Evolutionary conservation across 2,888 invertebrate genomes (phyloP).

Genomic region (Erebia ligea): DNA sequence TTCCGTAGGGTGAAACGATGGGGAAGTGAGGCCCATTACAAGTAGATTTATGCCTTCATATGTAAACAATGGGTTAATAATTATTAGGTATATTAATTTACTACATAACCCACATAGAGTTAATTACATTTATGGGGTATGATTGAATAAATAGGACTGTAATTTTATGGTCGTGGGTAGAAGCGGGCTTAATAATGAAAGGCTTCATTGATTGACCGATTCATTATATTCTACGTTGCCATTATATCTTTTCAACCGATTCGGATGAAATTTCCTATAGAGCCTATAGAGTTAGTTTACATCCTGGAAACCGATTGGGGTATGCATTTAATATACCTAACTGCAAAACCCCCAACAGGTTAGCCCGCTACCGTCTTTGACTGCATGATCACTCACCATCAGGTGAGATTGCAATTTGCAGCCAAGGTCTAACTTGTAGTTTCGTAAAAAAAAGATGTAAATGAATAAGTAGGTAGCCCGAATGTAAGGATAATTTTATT

Average conservation of each 20-base stretch:
- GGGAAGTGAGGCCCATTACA: conserved; percentile 45
- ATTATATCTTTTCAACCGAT: too few species aligned
- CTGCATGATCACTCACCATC: too few species aligned
- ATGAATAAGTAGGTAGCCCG: not conserved
- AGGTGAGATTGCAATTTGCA: too few species aligned
- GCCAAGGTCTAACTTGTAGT: too few species aligned
- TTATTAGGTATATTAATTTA: conserved; percentile 31
- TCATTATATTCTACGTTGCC: not conserved
- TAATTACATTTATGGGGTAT: conserved; percentile 20
- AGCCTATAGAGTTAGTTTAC: too few species aligned
- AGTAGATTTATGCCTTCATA: conserved; percentile 48
- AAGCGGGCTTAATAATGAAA: conserved; percentile 2
- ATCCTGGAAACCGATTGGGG: too few species aligned
- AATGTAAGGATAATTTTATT: conserved; percentile 11
- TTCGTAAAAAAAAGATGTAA: not conserved
- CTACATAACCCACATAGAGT: conserved; percentile 26
- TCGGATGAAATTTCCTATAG: too few species aligned
- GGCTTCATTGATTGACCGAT: not conserved
- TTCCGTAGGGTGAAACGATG: conserved; percentile 55
- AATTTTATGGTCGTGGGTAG: not conserved
- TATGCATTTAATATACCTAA: too few species aligned
- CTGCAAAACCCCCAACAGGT: too few species aligned
- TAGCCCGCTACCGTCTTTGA: too few species aligned
- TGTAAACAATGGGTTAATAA: conserved; percentile 35
- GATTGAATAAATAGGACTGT: conserved; percentile 1